These are phyloP conservation scores for Scortum barcoo DNA, from an alignment of 2,113 vertebrate species.

Conservation along the genomic window DNA sequence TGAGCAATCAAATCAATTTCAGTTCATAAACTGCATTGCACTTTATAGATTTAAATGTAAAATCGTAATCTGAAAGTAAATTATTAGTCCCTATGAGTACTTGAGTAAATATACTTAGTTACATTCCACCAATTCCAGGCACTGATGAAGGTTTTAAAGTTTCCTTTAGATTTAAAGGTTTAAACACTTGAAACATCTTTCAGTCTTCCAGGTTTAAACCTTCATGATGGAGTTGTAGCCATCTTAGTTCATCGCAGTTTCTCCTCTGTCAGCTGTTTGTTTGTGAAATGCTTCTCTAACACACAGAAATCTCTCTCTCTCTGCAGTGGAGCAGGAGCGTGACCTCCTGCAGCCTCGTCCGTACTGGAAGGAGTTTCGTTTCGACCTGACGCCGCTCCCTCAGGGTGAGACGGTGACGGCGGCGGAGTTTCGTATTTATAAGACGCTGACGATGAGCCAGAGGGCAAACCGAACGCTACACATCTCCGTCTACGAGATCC, in stretches of 20 bases:
- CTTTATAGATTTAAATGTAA: too few relatives aligned
- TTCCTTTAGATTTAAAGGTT: too few relatives aligned
- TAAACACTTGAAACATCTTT: not conserved
- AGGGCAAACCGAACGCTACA: slow-evolving; percentile 90
- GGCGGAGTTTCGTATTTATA: slow-evolving; percentile 95
- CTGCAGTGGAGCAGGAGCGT: slow-evolving; percentile 91
- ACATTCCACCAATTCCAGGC: too few relatives aligned
- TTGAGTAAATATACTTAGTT: too few relatives aligned
- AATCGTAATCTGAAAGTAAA: too few relatives aligned
- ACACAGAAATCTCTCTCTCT: not conserved
- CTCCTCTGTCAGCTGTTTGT: too few relatives aligned
- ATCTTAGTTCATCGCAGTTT: not conserved
- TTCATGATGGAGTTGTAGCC: not conserved
- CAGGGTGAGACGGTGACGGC: slow-evolving; percentile 91
- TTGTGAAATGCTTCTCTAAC: not conserved
- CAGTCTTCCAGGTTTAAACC: not conserved
- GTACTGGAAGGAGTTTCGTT: slow-evolving; percentile 96
- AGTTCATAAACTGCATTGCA: too few relatives aligned
- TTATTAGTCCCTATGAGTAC: too few relatives aligned
- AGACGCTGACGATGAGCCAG: slow-evolving; percentile 84
- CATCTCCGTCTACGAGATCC: slow-evolving; percentile 92
- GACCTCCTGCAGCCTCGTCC: slow-evolving; percentile 89
- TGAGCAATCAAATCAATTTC: too few relatives aligned
- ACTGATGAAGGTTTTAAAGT: too few relatives aligned
- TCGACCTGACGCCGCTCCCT: slow-evolving; percentile 94